Base-by-base conservation (phyloP, 2,797 vertebrate species). In the Emys orbicularis region DNA sequence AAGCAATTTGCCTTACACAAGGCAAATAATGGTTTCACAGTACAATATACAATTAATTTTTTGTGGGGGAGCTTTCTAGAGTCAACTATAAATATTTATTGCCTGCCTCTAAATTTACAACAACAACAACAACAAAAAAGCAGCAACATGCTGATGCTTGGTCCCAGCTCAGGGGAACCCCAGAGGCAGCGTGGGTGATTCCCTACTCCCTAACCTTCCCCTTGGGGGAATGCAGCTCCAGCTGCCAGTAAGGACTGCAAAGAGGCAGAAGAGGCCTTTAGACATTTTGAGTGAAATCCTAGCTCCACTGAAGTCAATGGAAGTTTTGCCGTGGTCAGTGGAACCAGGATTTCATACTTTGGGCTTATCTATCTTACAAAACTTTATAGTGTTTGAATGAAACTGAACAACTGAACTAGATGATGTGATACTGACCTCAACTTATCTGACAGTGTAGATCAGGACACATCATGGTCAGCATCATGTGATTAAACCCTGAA, bases 381-480 rank as follows among this genome's bases (percentile, higher is more conserved):
- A 41, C 37, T 5, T 27, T 13, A 41, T n/a, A 15, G 34, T 56
- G 25, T 61, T 25, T 88, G 84, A 90, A 81, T 25, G 77, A 59
- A 47, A 84, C 54, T 37, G 50, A 88, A 47, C 27, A 81, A 59
- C 87, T 86, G 77, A 61, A 37, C 11, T 5, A 61, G 53, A 12
- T 83, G 84, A 80, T 44, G 12, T 3, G 25, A 56, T 50, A 83
- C 81, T 72, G 82, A 21, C n/a, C 54, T 85, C 81, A 76, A 16
- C 41, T 80, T 29, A 74, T 52, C 80, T 90, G 56, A 65, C 34
- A 77, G 41, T 0, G 0, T 37, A 76, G 54, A 54, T 0, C 0
- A 85, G 54, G 27, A 83, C 0, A 0, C n/a, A 47, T 49, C 77
- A 57, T 0, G 0, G 83, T 80, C 50, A 59, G 31, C n/a, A 13